A percentile compares a stretch with the other conserved stretches of the same genome.
Conservation (phyloP, 2,888 invertebrate genomes). For the Philereme vetulata region DNA sequence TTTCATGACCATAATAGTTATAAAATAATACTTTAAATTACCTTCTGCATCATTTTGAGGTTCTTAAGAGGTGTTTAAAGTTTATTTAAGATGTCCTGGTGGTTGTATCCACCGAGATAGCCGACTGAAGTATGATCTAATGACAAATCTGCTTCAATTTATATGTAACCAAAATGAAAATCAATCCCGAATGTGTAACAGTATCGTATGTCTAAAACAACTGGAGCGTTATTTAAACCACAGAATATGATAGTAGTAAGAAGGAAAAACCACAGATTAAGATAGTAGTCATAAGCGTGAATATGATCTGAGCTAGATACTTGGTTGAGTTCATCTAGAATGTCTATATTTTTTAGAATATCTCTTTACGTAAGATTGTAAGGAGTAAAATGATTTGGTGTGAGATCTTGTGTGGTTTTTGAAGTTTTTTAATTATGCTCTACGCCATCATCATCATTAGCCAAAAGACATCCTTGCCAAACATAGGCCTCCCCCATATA, state of each 20-base stretch:
- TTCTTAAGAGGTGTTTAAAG: neutral
- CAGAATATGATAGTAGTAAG: constrained; percentile 27
- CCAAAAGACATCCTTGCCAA: no score
- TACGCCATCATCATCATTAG: no score
- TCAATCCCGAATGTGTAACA: constrained; percentile 69
- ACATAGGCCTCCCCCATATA: no score
- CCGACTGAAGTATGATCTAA: constrained; percentile 55
- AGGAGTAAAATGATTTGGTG: no score
- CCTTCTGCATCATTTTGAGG: constrained; percentile 60
- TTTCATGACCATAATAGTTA: no score
- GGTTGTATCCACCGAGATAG: constrained; percentile 33
- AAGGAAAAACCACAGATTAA: constrained; percentile 14
- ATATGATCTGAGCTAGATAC: neutral
- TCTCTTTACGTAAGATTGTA: neutral
- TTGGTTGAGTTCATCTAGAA: neutral
- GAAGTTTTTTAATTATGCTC: no score
- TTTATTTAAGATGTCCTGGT: constrained; percentile 25
- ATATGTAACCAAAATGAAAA: constrained; percentile 75
- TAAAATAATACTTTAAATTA: no score
- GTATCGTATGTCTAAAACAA: constrained; percentile 61
- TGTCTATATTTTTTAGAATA: neutral
- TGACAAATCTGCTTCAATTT: constrained; percentile 56
- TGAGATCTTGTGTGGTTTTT: no score
- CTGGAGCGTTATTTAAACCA: constrained; percentile 54
- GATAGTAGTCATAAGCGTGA: constrained; percentile 20